Evolutionary conservation across 2,113 vertebrate genomes (phyloP).

Genomic region (Pituophis catenifer): DNA sequence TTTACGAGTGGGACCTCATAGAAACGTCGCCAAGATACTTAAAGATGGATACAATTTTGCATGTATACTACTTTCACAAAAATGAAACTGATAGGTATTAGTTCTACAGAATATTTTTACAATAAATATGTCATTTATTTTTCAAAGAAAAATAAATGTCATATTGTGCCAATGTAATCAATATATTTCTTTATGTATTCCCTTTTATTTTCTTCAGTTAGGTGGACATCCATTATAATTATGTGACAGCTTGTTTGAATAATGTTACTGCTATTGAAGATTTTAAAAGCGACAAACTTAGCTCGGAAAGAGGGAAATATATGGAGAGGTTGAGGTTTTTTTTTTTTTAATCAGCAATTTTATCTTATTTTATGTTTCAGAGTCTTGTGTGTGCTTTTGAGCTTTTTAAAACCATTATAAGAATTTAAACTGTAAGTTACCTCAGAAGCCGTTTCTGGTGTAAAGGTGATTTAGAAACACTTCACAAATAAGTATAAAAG

Average conservation of each 20-base stretch:
- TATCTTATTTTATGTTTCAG: neutral
- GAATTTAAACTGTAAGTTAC: neutral
- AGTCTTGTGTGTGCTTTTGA: neutral
- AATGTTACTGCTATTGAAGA: neutral
- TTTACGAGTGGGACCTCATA: no score
- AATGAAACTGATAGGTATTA: neutral
- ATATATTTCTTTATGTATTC: neutral
- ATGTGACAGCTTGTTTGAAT: neutral
- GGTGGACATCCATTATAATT: constrained; percentile 4
- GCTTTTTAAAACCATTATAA: neutral
- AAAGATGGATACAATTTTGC: neutral
- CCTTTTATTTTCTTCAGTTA: neutral
- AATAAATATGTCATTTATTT: neutral
- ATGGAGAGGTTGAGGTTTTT: neutral
- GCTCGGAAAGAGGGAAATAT: neutral
- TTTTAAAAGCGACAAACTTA: neutral
- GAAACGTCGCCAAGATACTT: no score
- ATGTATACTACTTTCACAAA: neutral
- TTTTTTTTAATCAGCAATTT: neutral
- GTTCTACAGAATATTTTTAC: neutral
- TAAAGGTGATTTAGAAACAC: neutral
- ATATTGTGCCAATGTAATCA: neutral
- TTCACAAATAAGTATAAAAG: neutral
- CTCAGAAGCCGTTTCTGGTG: neutral
- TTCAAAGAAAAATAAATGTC: neutral